Conservation (phyloP, 2,113 vertebrate genomes). For the Pelodiscus sinensis region DNA sequence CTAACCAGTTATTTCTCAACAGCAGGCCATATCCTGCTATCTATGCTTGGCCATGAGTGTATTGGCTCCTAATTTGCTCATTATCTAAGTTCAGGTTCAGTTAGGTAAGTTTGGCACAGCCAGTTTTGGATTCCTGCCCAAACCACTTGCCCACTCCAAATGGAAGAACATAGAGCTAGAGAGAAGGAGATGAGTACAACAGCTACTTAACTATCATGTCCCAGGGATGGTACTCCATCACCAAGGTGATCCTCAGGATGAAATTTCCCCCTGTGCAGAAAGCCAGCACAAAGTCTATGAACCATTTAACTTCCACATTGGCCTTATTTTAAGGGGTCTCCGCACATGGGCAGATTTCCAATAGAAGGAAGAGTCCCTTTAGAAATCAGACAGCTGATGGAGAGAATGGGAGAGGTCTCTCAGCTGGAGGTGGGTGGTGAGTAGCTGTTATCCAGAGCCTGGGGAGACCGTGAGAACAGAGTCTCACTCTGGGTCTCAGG, state of each 20-base stretch:
- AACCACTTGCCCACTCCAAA: not conserved
- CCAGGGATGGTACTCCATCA: not conserved
- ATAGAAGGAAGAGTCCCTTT: not conserved
- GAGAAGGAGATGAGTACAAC: not conserved
- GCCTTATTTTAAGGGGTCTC: not conserved
- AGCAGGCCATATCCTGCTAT: not conserved
- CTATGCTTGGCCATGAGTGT: not conserved
- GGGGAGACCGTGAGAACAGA: slow-evolving; percentile 42
- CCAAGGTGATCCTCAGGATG: not conserved
- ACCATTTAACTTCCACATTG: not conserved
- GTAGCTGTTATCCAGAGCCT: not conserved
- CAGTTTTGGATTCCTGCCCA: not conserved
- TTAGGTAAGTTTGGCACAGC: not conserved
- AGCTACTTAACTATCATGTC: not conserved
- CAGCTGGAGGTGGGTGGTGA: not conserved
- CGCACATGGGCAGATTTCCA: not conserved
- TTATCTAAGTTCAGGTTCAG: not conserved
- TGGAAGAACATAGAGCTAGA: not conserved
- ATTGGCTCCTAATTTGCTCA: not conserved
- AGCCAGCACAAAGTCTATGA: not conserved
- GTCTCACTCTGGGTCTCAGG: not conserved
- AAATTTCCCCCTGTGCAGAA: not conserved
- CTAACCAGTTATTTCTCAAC: not conserved
- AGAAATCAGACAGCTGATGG: not conserved
- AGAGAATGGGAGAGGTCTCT: not conserved